Evolutionary conservation across 2,797 vertebrate genomes (phyloP), one percentile per base, ranked within the genome.

Genomic region (Eulemur albifrons): DNA sequence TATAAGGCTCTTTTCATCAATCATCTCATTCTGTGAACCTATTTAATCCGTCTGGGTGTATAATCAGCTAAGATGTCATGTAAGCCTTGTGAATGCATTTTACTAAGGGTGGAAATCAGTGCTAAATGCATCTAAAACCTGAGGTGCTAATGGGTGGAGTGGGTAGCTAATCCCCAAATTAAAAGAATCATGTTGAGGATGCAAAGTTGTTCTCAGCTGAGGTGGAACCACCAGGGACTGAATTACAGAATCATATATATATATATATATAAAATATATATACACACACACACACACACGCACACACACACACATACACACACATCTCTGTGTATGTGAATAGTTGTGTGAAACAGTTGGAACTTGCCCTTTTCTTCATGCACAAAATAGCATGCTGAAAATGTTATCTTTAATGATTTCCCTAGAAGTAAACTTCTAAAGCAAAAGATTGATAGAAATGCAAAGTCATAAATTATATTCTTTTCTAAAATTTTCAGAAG

Each of bases 401-500:
- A 86, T 67, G 9, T 67, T 88, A 88, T 13, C 8, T 69, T 4
- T 84, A 77, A 75, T 92, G 30, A 72, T 43, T 79, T 88, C 32
- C 32, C 8, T 85, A 76, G 23, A 35, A 40, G n/a, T 77, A 92
- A 77, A 17, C n/a, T 38, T 61, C 59, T 57, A 81, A 15, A 75
- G 11, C 25, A 43, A 93, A 73, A 48, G 65, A 23, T 9, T 35
- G 25, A 63, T 50, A 7, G 15, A 94, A 95, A 95, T 43, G 6
- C 0, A 77, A 92, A 76, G 11, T 50, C 32, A 80, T 45, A 57
- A 92, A 88, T 75, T 38, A 35, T 3, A 54, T 76, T 84, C 3
- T 81, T 92, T 81, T 65, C 81, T 30, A 65, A 93, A 95, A 94
- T 12, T 43, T 40, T 92, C 70, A 89, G 89, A n/a, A 79, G 14